These are phyloP conservation scores for Amphiura filiformis DNA, from an alignment of 35 echinoderm and acorn worm genomes.

Conservation along the genomic window DNA sequence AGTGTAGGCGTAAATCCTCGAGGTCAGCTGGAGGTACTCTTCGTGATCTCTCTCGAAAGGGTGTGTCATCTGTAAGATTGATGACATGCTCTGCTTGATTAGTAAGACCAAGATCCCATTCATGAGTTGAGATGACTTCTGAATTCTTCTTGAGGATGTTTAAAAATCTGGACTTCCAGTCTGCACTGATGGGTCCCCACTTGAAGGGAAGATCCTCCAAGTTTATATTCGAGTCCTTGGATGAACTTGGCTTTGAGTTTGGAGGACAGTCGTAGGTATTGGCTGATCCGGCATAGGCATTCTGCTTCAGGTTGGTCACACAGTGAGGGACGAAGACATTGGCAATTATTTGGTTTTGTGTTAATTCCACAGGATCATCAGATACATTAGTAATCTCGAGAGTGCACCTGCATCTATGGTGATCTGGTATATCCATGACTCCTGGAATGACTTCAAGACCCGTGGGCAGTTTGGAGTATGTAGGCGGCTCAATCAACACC, in stretches of 20 bases:
- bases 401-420: neutral
- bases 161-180: slow-evolving; percentile 29
- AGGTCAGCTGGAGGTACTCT: slow-evolving; percentile 35
- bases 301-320: neutral
- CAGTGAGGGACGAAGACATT: neutral
- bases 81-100: slow-evolving; percentile 31
- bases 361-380: neutral
- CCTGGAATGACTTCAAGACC: neutral
- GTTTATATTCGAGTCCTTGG: neutral
- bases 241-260: neutral
- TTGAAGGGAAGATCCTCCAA: slow-evolving; percentile 21
- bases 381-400: neutral
- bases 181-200: slow-evolving; percentile 25
- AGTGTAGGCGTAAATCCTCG: slow-evolving; percentile 14
- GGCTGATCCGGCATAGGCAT: neutral
- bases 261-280: neutral
- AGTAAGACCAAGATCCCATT: slow-evolving; percentile 33
- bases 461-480: neutral
- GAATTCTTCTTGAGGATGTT: neutral
- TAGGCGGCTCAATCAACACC: neutral
- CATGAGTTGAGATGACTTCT: slow-evolving; percentile 23
- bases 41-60: slow-evolving; percentile 21
- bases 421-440: neutral
- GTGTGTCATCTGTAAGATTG: slow-evolving; percentile 44
- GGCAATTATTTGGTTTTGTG: neutral